Evolutionary conservation across 2,113 vertebrate species (phyloP).

Genomic region (Halcyon malimbica): DNA sequence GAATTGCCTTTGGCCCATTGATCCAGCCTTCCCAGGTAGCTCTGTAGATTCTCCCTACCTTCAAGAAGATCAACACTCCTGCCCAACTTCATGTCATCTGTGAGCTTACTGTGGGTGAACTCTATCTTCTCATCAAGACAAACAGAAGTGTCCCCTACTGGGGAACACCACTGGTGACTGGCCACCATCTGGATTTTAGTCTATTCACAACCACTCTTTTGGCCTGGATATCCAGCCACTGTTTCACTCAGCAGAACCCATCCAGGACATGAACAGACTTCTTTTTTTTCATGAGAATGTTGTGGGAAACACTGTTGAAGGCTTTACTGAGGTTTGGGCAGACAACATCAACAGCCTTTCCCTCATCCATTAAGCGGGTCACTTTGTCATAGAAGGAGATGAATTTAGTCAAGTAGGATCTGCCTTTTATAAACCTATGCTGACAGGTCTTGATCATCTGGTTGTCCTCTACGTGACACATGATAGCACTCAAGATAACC

Average conservation of each 20-base stretch:
- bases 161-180: not conserved
- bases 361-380: not conserved
- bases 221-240: not conserved
- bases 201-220: not conserved
- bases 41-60: not conserved
- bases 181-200: too few species aligned
- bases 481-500: not conserved
- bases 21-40: not conserved
- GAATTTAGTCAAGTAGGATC: too few species aligned
- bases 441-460: not conserved
- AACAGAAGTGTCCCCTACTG: not conserved
- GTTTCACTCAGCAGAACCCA: not conserved
- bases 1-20: too few species aligned
- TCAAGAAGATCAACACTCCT: not conserved
- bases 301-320: not conserved
- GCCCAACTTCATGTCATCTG: not conserved
- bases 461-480: accelerated
- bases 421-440: not conserved
- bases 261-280: too few species aligned
- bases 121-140: not conserved
- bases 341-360: not conserved
- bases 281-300: not conserved
- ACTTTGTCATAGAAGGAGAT: not conserved
- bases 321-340: not conserved
- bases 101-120: not conserved